Evolutionary conservation across 2,113 vertebrate species (phyloP), one percentile per base, ranked within the genome.

Genomic region (Falco punctatus): DNA sequence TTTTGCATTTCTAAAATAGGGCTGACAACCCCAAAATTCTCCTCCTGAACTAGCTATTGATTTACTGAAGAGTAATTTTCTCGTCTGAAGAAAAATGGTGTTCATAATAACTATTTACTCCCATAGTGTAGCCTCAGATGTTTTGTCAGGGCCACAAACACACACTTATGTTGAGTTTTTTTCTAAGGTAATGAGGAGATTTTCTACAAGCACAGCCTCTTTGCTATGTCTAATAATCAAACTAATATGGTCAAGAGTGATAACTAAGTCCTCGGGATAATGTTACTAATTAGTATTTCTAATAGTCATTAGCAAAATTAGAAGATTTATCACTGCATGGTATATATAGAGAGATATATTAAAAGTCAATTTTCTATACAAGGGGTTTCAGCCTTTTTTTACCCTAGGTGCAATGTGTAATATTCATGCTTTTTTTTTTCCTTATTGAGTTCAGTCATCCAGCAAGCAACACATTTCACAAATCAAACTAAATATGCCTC

Each of bases 51-150:
- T 58, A n/a, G 14, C 14, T 24, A 10, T 42, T 48, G 33, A 16
- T 42, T 49, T 44, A 44, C 5, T 58, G 51, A 71, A 51, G 35
- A 8, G 8, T 64, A 27, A 33, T 51, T 64, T 78, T 64, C 42
- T 22, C 49, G 15, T 49, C 49, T 78, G 26, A 86, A 44, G 21
- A 35, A 49, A 86, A 61, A 19, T 8, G 13, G 6, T 38, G 15
- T 58, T 58, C 81, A 42, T n/a, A 49, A n/a, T 21, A 26, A 55
- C 9, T 54, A 22, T 32, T 81, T 70, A 55, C 21, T 57, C 8
- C 17, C 0, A 0, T 11, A 27, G 14, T 3, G 3, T 49, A 71
- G 14, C 17, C 21, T 40, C 30, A 35, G 40, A 10, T 69, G 54
- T 54, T 64, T 62, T 78, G 28, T 62, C 20, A 55, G n/a, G 48